Base-by-base conservation (phyloP, 2,113 vertebrate genomes). In the Brachirus orientalis region DNA sequence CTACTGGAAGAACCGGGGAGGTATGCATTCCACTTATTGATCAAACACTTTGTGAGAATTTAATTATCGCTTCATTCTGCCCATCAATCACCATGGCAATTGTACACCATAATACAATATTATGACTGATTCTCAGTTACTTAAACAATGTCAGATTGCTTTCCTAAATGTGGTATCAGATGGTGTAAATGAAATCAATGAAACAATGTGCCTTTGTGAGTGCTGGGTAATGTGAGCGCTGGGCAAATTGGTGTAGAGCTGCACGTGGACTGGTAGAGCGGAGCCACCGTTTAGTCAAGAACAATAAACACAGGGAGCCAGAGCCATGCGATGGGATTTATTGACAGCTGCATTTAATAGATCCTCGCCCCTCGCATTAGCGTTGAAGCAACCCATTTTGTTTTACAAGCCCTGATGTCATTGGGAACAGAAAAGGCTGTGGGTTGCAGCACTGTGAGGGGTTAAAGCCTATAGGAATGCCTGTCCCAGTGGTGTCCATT, bases 1-100 rank as follows among this genome's bases (percentile, higher is more conserved):
- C 52, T 98, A 98, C 90, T 99, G 96, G 97, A 99, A 98, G 81
- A 97, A 95, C 79, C 90, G 92, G 0, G 92, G 93, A 94, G 96
- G 97, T 98, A 86, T 11, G 80, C 51, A 8, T 28, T 35, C 19
- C n/a, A 43, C 48, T 38, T 48, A 13, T 43, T 72, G 75, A 77
- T 80, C 81, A 81, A 63, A 68, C 44, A 81, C 79, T 69, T 46
- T 56, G 40, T 69, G 72, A 63, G 18, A 78, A 72, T 84, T n/a
- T 36, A 79, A 75, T 82, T 81, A 82, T 44, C 79, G 70, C 77
- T 52, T 48, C 57, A 46, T 82, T 69, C 65, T 43, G 41, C 37
- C 53, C 72, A 81, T 86, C 79, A 69, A 69, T 86, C 86, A 85
- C 56, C 3, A 20, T 71, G 74, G 78, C 70, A 82, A 70, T 79